Conservation (phyloP, 2,797 vertebrate species). For the Lateolabrax maculatus region DNA sequence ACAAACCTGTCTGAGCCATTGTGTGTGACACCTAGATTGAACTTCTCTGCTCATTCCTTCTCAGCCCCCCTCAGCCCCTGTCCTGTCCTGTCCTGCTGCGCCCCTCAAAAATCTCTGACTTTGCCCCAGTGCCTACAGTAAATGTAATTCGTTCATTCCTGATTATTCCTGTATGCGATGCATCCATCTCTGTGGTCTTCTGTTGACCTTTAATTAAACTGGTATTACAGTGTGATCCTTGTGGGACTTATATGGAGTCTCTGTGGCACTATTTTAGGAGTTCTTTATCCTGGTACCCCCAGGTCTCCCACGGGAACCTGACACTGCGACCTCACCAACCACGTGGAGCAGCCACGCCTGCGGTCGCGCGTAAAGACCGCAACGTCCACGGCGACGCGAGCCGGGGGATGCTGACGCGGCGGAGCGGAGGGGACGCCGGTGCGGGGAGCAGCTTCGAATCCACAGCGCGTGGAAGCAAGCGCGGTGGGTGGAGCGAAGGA, state of each 20-base stretch:
- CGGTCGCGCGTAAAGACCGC: constrained; percentile 61
- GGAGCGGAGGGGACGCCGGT: constrained; percentile 3
- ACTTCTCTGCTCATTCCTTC: too few species aligned
- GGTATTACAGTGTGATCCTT: background rate
- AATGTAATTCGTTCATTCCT: too few species aligned
- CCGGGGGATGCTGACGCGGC: constrained; percentile 6
- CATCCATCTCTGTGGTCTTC: background rate
- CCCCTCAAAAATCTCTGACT: too few species aligned
- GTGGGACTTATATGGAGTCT: background rate
- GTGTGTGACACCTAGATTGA: too few species aligned
- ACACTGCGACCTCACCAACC: constrained; percentile 30
- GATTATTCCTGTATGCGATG: too few species aligned
- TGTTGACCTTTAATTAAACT: background rate
- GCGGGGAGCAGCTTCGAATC: background rate
- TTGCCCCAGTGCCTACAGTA: too few species aligned
- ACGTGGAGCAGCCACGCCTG: constrained; percentile 68
- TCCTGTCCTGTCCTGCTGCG: too few species aligned
- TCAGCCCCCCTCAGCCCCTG: too few species aligned
- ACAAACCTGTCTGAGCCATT: too few species aligned
- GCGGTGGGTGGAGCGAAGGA: constrained; percentile 46
- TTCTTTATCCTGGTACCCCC: background rate
- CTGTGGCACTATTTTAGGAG: background rate
- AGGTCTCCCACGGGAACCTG: background rate
- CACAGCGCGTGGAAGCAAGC: background rate
- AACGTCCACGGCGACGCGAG: constrained; percentile 2